Conservation (phyloP, 2,888 invertebrate species). For the Eilema sororculum region DNA sequence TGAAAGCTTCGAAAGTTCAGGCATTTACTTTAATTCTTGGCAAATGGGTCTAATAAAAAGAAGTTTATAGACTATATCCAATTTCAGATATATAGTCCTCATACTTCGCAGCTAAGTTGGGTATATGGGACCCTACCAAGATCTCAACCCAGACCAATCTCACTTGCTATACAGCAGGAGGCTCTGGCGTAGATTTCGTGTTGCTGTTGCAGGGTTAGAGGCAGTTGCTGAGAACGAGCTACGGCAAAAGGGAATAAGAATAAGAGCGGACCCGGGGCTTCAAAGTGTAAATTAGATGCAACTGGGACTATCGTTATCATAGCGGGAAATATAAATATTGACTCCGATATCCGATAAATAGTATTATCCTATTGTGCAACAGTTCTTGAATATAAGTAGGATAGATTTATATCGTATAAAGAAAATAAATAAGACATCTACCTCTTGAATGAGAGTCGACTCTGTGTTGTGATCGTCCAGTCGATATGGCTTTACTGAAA, state of each 20-base stretch:
- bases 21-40: neutral
- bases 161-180: neutral
- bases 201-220: neutral
- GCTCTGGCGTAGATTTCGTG: neutral
- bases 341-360: neutral
- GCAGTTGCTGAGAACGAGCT: too few relatives aligned
- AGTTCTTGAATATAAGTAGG: neutral
- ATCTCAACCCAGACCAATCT: too few relatives aligned
- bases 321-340: too few relatives aligned
- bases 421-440: constrained; percentile 13
- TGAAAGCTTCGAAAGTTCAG: constrained; percentile 30
- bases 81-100: constrained; percentile 31
- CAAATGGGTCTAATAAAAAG: constrained; percentile 23
- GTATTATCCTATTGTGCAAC: too few relatives aligned
- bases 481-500: constrained; percentile 61
- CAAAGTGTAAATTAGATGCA: neutral
- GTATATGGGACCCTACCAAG: too few relatives aligned
- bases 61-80: too few relatives aligned
- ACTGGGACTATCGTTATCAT: neutral
- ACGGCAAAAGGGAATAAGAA: neutral
- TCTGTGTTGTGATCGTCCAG: constrained; percentile 54
- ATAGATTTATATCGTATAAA: neutral
- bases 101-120: constrained; percentile 14
- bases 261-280: too few relatives aligned
- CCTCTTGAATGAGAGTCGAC: constrained; percentile 29